Conservation (phyloP, 2,797 vertebrate genomes). For the Danio tinwini region DNA sequence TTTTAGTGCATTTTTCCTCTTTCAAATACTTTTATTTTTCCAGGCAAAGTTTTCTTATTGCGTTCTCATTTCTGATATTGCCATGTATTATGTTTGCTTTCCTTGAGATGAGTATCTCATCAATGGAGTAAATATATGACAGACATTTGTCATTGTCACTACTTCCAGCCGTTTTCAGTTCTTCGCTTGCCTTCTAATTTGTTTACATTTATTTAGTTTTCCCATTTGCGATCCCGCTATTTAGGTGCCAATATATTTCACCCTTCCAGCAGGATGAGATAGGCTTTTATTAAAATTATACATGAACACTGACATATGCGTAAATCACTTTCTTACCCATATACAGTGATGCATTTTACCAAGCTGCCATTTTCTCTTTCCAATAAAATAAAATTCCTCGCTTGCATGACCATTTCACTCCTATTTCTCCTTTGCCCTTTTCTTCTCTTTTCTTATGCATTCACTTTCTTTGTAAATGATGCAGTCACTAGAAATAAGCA, state of each 20-base stretch:
- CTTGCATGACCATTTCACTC: constrained; percentile 23
- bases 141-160: constrained; percentile 30
- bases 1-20: constrained; percentile 28
- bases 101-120: constrained; percentile 19
- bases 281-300: constrained; percentile 43
- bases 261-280: constrained; percentile 10
- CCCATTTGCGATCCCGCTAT: constrained; percentile 8
- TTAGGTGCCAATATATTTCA: constrained; percentile 14
- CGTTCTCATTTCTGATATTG: constrained; percentile 7
- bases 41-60: constrained; percentile 6
- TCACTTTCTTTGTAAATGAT: constrained; percentile 65
- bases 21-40: constrained; percentile 11
- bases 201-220: constrained; percentile 20
- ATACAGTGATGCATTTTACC: constrained; percentile 44
- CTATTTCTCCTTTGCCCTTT: constrained; percentile 40
- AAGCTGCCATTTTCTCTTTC: constrained; percentile 28
- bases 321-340: constrained; percentile 40
- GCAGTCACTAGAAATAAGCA: constrained; percentile 70
- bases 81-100: constrained; percentile 8
- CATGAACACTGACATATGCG: constrained; percentile 36
- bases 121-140: constrained; percentile 15
- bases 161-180: constrained; percentile 15
- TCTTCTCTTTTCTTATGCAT: constrained; percentile 49
- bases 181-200: constrained; percentile 30
- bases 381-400: constrained; percentile 36